Conservation (phyloP, 2,888 invertebrate genomes). For the Pomacea canaliculata region DNA sequence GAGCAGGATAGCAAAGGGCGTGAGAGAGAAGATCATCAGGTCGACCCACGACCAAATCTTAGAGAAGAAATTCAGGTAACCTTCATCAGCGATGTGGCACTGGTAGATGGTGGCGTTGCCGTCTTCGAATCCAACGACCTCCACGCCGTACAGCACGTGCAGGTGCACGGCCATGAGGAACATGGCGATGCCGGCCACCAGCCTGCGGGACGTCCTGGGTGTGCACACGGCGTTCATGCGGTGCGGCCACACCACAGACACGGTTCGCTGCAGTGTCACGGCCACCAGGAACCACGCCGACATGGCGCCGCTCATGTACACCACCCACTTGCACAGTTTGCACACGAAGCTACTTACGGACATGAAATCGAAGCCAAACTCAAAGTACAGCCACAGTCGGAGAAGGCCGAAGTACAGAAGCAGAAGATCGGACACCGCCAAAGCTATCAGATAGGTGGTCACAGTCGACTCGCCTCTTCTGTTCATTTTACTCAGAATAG, state of each 20-base stretch:
- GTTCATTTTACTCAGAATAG: not conserved
- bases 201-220: not conserved
- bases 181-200: not conserved
- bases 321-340: constrained; percentile 22
- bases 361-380: not conserved
- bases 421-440: not conserved
- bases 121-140: not conserved
- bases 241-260: constrained; percentile 21
- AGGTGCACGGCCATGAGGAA: not conserved
- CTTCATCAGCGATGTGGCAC: no score
- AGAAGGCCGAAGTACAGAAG: not conserved
- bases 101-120: no score
- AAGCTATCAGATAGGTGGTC: not conserved
- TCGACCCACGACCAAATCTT: not conserved
- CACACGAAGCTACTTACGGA: constrained; percentile 9
- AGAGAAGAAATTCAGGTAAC: no score
- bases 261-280: constrained; percentile 24
- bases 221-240: constrained; percentile 7
- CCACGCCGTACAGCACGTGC: not conserved
- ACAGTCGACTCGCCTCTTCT: not conserved
- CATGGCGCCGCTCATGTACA: constrained; percentile 11
- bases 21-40: not conserved
- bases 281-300: constrained; percentile 29
- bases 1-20: not conserved
- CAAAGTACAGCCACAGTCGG: not conserved